These are phyloP conservation scores for Albula goreensis DNA, from an alignment of 2,113 vertebrate genomes.

Conservation along the genomic window DNA sequence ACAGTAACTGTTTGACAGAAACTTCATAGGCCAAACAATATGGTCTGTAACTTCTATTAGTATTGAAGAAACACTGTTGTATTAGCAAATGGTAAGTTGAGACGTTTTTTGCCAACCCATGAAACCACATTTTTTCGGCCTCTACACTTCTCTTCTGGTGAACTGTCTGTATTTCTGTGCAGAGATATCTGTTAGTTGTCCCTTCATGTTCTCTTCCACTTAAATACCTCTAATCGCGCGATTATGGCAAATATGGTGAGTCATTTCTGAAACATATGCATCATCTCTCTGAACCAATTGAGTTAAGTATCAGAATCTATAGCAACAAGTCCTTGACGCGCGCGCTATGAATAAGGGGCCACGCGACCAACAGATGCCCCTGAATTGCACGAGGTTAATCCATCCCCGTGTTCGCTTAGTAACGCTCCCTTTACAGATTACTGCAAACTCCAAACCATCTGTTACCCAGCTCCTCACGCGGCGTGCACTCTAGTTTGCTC, in stretches of 20 bases:
- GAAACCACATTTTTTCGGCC: too few species aligned
- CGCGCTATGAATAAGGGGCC: constrained; percentile 9
- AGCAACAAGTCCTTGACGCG: background rate
- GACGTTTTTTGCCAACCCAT: too few species aligned
- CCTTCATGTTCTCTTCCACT: too few species aligned
- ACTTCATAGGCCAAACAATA: background rate
- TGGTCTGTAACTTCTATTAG: background rate
- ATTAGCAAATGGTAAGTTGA: too few species aligned
- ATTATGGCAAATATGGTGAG: too few species aligned
- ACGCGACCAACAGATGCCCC: constrained; percentile 15
- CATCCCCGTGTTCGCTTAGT: background rate
- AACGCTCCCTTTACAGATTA: constrained; percentile 18
- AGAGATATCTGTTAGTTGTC: too few species aligned
- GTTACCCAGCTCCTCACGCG: background rate
- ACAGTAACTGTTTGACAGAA: background rate
- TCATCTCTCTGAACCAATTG: too few species aligned
- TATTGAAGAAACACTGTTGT: too few species aligned
- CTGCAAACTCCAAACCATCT: constrained; percentile 29
- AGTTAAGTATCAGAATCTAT: background rate
- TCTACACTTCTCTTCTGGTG: too few species aligned
- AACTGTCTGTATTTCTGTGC: too few species aligned
- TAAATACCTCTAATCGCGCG: too few species aligned
- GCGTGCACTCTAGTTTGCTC: background rate
- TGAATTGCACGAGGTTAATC: constrained; percentile 26
- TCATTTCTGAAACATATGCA: too few species aligned